phyloP scores from a whole-genome alignment of 2,888 invertebrate genomes.

The Idaea straminata region DNA sequence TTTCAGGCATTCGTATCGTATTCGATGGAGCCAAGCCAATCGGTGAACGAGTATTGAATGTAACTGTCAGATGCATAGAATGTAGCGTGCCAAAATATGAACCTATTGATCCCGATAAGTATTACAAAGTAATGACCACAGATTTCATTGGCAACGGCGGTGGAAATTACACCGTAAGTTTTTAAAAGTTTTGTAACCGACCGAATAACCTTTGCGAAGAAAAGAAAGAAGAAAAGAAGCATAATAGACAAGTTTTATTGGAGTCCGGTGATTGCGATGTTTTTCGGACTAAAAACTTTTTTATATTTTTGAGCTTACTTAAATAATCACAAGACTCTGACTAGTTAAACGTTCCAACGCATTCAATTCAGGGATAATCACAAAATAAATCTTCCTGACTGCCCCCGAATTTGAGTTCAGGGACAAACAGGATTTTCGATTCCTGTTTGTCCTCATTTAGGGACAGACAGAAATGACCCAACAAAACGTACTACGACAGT shows the following conservation, averaged over 20 bases:
- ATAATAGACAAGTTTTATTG: not conserved
- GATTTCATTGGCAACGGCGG: conserved; percentile 83
- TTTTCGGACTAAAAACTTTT: no score
- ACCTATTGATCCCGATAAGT: conserved; percentile 71
- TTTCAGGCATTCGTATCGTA: conserved; percentile 76
- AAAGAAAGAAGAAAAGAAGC: not conserved
- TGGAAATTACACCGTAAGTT: conserved; percentile 81
- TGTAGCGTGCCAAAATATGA: conserved; percentile 83
- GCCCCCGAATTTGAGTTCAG: no score
- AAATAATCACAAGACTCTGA: no score
- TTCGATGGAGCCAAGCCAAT: conserved; percentile 80
- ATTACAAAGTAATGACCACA: conserved; percentile 81
- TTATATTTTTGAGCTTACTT: no score
- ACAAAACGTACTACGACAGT: no score
- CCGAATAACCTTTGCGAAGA: not conserved
- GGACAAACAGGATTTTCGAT: no score
- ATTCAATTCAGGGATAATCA: no score
- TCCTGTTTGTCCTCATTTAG: no score
- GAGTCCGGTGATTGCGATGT: no score
- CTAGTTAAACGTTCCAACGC: no score
- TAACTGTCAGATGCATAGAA: conserved; percentile 79
- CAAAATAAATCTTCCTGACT: no score
- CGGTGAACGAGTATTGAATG: conserved; percentile 78
- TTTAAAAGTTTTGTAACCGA: not conserved
- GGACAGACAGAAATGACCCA: no score